Percentiles rank a stretch among this genome's conserved stretches.
Conservation (phyloP, 2,797 vertebrate genomes). For the Ctenochaetus hawaiiensis region DNA sequence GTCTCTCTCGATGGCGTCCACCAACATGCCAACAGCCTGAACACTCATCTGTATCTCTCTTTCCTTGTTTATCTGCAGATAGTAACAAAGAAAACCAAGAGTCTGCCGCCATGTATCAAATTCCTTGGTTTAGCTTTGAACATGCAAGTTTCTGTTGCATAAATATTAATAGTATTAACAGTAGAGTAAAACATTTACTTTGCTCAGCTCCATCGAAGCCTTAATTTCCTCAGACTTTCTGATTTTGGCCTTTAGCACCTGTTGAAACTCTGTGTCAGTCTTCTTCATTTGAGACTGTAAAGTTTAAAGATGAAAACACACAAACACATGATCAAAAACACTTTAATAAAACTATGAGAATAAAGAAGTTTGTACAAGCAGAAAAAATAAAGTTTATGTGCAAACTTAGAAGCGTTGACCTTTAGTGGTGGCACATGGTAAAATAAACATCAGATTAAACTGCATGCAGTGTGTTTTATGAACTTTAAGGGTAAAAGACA, state of each 20-base stretch:
- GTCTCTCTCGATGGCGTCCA: slow-evolving; percentile 47
- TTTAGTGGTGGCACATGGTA: no score
- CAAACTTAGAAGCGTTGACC: neutral
- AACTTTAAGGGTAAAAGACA: neutral
- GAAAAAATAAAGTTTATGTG: neutral
- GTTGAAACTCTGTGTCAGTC: slow-evolving; percentile 43
- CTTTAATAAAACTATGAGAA: neutral
- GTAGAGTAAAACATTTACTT: slow-evolving; percentile 36
- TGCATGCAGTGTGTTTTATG: neutral
- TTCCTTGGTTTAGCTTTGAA: no score
- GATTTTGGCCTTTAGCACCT: slow-evolving; percentile 54
- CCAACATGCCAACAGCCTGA: slow-evolving; percentile 21
- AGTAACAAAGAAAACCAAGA: neutral
- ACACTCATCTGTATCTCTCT: slow-evolving; percentile 39
- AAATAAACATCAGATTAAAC: neutral
- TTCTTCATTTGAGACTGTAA: slow-evolving; percentile 58
- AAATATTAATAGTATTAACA: neutral
- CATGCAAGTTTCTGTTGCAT: neutral
- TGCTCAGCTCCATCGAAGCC: slow-evolving; percentile 35
- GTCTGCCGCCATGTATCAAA: no score
- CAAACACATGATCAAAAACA: neutral
- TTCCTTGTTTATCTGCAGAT: slow-evolving; percentile 52
- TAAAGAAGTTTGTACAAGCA: neutral
- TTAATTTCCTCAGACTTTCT: slow-evolving; percentile 66
- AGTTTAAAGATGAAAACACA: neutral